phyloP scores from a whole-genome alignment of 2,797 vertebrate species.

The Leucoraja ocellata region DNA sequence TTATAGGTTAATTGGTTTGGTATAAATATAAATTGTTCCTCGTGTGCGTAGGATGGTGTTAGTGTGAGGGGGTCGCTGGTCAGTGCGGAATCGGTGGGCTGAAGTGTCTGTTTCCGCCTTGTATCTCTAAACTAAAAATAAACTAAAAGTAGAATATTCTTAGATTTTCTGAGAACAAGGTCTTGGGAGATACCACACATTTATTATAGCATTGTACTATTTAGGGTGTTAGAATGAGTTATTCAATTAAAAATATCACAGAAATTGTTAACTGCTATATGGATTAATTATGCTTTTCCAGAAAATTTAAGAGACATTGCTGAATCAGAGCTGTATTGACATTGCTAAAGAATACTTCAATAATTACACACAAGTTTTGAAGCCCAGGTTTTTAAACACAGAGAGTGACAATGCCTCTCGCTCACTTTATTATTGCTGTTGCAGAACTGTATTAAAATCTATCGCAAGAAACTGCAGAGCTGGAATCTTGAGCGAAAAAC shows the following conservation, averaged over 20 bases:
- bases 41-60: too few relatives aligned
- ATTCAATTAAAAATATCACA: neutral
- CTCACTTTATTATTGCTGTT: neutral
- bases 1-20: too few relatives aligned
- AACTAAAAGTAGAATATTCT: neutral
- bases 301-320: neutral
- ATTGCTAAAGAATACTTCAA: neutral
- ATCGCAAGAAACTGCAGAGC: neutral
- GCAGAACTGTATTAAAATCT: neutral
- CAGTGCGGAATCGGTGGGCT: too few relatives aligned
- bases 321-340: neutral
- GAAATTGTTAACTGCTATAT: neutral
- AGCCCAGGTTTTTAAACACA: neutral
- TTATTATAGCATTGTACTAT: neutral
- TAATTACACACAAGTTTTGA: neutral
- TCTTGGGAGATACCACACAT: neutral
- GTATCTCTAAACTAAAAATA: too few relatives aligned
- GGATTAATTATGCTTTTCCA: neutral
- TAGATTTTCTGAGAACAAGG: neutral
- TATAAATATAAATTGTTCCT: too few relatives aligned
- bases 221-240: neutral
- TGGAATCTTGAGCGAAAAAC: too few relatives aligned
- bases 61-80: too few relatives aligned
- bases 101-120: too few relatives aligned
- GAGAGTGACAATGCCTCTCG: neutral